Evolutionary conservation across 2,113 vertebrate genomes (phyloP).

Genomic region (Mus spicilegus): DNA sequence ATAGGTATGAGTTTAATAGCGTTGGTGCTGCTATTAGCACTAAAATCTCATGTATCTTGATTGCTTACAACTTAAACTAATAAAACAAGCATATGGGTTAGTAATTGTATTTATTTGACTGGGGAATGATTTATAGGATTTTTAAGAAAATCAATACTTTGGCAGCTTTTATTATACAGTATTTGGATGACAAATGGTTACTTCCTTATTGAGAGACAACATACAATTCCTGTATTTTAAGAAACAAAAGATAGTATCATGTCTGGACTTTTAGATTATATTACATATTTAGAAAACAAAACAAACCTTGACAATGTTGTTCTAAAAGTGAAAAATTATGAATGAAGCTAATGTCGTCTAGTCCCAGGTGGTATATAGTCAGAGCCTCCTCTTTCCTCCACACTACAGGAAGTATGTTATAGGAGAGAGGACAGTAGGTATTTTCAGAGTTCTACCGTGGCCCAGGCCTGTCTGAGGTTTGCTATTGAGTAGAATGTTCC

Average conservation of each 20-base stretch:
- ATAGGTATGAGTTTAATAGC: neutral
- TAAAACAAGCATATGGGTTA: constrained; percentile 9
- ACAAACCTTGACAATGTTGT: constrained; percentile 30
- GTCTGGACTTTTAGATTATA: constrained; percentile 50
- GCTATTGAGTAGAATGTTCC: neutral
- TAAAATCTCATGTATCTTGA: neutral
- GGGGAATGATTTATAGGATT: neutral
- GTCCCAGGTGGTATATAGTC: neutral
- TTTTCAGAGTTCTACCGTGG: neutral
- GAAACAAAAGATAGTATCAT: constrained; percentile 45
- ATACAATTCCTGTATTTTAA: constrained; percentile 56
- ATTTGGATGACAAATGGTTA: constrained; percentile 59
- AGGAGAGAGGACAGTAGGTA: neutral
- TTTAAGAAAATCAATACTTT: constrained; percentile 14
- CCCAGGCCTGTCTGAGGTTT: neutral
- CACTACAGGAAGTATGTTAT: neutral
- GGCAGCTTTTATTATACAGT: constrained; percentile 50
- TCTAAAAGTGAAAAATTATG: constrained; percentile 33
- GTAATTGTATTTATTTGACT: constrained; percentile 8
- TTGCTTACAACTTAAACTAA: constrained; percentile 60
- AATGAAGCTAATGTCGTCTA: neutral
- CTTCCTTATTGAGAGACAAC: constrained; percentile 62
- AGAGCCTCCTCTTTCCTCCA: neutral
- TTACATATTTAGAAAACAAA: constrained; percentile 59
- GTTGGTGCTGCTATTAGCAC: neutral